Base-by-base conservation (phyloP, 1,140 invertebrate genomes). In the Zaprionus ornatus region DNA sequence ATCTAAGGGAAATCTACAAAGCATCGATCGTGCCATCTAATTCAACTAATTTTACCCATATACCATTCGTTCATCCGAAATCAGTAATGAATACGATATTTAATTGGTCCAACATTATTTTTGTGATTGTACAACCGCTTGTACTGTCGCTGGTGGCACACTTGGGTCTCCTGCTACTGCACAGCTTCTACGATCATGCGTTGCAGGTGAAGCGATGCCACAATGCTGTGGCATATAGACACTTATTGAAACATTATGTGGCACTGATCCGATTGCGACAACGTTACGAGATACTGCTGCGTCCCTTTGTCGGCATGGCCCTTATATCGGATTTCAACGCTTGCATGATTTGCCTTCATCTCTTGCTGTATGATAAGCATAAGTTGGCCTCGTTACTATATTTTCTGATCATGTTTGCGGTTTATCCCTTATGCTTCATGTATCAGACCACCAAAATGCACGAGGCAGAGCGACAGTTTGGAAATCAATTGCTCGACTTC, bases 111-210 rank as follows among this genome's bases (percentile, higher is more conserved):
- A 35, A 9, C 7, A 0, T 57, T 0, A 10, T 82, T 0, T 85
- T 81, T 17, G 3, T 79, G 0, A 9, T 55, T 17, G n/a, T 85
- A 25, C 82, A 86, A 27, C 71, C 82, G 0, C 19, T 86, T 10
- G 1, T 79, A 1, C 29, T 85, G 2, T 21, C 32, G 2, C 0
- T 71, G 0, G 6, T 37, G 0, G 63, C 25, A 1, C 52, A 79
- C 7, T n/a, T 85, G 57, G 82, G 65, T 9, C 13, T 86, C 0
- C n/a, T 82, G 4, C 13, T 85, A 17, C 21, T 85, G 3, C 19
- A 75, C 1, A 27, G 37, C 21, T 79, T 40, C 23, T 85, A 76
- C 27, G 32, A 42, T 7, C 32, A 73, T 29, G 62, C 50, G 10
- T 40, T 75, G 25, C 48, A 62, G 5, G 15, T 37, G n/a, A 27